Evolutionary conservation across 2,113 vertebrate species (phyloP), one percentile per base, ranked within the genome.

Genomic region (Laticauda laticaudata): DNA sequence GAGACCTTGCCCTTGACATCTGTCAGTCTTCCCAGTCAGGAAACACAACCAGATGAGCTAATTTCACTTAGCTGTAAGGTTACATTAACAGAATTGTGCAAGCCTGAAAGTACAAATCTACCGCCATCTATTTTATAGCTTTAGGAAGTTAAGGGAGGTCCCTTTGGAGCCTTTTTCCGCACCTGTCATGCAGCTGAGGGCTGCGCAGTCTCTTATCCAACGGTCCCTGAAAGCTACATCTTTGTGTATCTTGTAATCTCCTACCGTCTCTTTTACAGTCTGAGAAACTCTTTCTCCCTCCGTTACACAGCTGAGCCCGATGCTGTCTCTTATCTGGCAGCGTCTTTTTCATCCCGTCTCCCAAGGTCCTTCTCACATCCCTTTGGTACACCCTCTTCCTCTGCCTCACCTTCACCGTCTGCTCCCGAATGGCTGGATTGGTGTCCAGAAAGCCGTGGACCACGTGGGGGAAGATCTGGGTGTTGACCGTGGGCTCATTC

Each of bases 371-470:
- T 29, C 53, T 8, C 87, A 54, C 29, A 21, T 21, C 14, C 14
- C 14, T 21, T 10, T 23, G 6, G 2, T 14, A 43, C 2, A 15
- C 5, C 43, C 8, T 51, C 48, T 2, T 53, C 51, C 51, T 14
- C 54, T 10, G 20, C 69, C 94, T 24, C 54, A 99, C 99, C 98
- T 99, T 99, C 39, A 99, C 98, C 0, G 99, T 99, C 96, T 99
- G 99, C 93, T 99, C 98, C 90, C 99, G 98, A 53, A 53, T 11
- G 51, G 51, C 11, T 10, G 51, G 51, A 96, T 99, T 99, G 93
- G 99, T 99, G 95, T 99, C 99, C 90, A 98, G 98, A 96, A 99
- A 99, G 87, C 99, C 99, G 1, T 99, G 98, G 24, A 99, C 98
- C 0, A 99, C 98, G 0, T 99, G 99, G 26, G 99, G 99, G 92